Percentiles rank a stretch among this genome's conserved stretches.
Conservation (phyloP, 2,888 invertebrate species). For the Amphimallon solstitiale region DNA sequence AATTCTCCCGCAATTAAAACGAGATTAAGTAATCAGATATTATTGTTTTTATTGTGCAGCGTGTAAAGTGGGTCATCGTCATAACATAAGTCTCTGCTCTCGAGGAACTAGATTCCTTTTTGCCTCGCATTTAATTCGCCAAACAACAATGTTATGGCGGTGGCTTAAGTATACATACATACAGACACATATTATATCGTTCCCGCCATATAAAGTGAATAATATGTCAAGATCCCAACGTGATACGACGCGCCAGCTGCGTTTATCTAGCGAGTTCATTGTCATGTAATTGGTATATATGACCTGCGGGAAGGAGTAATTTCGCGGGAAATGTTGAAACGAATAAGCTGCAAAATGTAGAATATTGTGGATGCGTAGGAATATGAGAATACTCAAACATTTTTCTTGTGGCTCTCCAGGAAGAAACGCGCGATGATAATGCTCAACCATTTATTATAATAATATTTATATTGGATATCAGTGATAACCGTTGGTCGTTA, state of each 20-base stretch:
- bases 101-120: conserved; percentile 10
- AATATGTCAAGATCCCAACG: conserved; percentile 14
- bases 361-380: not conserved
- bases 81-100: conserved; percentile 7
- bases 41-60: not conserved
- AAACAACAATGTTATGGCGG: conserved; percentile 1
- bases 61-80: conserved; percentile 30
- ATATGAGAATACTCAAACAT: not conserved
- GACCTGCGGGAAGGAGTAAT: conserved; percentile 3
- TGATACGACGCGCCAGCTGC: conserved; percentile 12
- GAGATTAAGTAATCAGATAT: conserved; percentile 24
- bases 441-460: not conserved
- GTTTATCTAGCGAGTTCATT: conserved; percentile 29
- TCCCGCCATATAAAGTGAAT: not conserved
- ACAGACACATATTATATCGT: not conserved
- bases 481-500: not conserved
- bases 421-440: not conserved
- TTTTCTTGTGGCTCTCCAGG: not conserved
- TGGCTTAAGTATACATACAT: no score
- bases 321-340: not conserved
- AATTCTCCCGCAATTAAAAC: conserved; percentile 26
- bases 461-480: conserved; percentile 17
- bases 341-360: not conserved
- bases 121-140: conserved; percentile 20
- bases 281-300: conserved; percentile 30